Percentiles rank a stretch among this genome's conserved stretches.
Conservation (phyloP, 2,113 vertebrate species). For the Pangasianodon hypophthalmus region DNA sequence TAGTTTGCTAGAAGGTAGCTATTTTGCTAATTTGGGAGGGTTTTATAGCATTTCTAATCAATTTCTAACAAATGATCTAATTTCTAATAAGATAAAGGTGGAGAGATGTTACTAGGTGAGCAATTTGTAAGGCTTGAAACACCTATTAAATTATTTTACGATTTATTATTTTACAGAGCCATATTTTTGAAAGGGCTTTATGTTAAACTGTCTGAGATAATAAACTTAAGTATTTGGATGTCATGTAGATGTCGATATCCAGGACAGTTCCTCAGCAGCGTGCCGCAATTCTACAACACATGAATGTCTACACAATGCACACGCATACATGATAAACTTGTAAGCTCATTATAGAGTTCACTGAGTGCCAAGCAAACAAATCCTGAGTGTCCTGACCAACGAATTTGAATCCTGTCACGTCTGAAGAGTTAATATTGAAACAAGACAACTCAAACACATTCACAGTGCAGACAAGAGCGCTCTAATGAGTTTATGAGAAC, state of each 20-base stretch:
- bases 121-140: neutral
- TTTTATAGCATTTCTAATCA: neutral
- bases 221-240: neutral
- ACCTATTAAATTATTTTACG: neutral
- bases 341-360: neutral
- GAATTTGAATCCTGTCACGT: neutral
- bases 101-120: neutral
- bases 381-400: neutral
- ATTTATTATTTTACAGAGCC: neutral
- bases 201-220: neutral
- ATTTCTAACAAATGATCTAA: neutral
- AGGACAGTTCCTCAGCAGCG: neutral
- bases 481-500: neutral
- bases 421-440: neutral
- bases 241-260: neutral
- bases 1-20: neutral
- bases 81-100: neutral
- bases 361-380: neutral
- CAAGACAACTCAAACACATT: neutral
- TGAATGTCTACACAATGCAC: neutral
- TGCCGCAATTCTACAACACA: neutral
- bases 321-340: neutral
- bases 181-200: neutral
- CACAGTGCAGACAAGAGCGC: neutral
- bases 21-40: neutral